Conservation (phyloP, 2,888 invertebrate genomes). For the Tanytarsus gracilentus region DNA sequence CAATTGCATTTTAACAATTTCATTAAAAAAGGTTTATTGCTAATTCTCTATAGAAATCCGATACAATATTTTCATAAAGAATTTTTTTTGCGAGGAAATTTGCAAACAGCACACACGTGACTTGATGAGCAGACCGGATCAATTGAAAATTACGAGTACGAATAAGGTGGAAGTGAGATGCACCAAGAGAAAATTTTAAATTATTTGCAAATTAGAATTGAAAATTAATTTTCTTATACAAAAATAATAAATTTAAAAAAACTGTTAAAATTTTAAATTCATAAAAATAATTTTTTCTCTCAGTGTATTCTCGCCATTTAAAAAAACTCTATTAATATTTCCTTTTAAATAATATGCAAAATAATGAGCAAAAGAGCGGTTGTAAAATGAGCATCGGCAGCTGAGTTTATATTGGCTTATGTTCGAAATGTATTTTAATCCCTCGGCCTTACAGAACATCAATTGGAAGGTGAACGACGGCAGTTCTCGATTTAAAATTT, state of each 20-base stretch:
- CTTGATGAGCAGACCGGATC: background rate
- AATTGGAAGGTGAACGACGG: slow-evolving; percentile 17
- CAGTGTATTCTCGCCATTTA: background rate
- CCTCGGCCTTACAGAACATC: slow-evolving; percentile 1
- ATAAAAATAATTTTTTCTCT: background rate
- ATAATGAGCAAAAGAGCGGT: background rate
- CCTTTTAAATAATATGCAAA: slow-evolving; percentile 19
- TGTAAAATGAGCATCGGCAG: slow-evolving; percentile 23
- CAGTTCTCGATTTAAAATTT: background rate
- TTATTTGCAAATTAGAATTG: no score
- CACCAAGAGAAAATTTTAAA: no score
- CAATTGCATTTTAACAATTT: slow-evolving; percentile 9
- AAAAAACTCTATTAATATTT: background rate
- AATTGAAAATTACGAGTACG: no score
- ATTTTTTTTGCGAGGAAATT: background rate
- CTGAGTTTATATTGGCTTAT: slow-evolving; percentile 8
- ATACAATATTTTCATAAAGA: slow-evolving; percentile 8
- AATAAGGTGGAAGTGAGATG: no score
- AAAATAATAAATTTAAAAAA: no score
- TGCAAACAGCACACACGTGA: slow-evolving; percentile 19
- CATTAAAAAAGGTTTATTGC: slow-evolving; percentile 24
- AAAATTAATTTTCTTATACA: no score
- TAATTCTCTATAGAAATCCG: slow-evolving; percentile 25
- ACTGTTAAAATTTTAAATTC: background rate
- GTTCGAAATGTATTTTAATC: slow-evolving; percentile 15